Conservation (phyloP, 2,888 invertebrate species). For the Lepidochrysops patricia region DNA sequence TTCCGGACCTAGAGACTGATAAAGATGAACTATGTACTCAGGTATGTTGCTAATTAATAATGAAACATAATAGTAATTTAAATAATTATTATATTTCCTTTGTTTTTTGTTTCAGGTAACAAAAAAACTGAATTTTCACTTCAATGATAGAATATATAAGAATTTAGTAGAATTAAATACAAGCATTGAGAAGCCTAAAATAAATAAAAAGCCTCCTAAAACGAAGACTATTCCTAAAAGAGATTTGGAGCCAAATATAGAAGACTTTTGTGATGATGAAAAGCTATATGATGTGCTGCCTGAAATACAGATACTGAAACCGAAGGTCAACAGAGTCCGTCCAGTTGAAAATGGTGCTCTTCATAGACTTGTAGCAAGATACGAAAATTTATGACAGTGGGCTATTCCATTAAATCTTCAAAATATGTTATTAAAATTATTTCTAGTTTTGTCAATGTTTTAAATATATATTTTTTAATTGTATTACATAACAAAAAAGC, state of each 20-base stretch:
- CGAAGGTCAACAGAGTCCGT: conserved; percentile 46
- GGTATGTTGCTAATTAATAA: no score
- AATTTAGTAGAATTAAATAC: conserved; percentile 63
- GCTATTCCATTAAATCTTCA: no score
- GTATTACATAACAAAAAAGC: no score
- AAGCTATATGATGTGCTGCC: conserved; percentile 45
- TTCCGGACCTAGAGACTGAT: conserved; percentile 39
- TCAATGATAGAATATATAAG: conserved; percentile 60
- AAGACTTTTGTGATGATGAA: conserved; percentile 59
- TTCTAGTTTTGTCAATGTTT: no score
- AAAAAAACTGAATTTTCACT: conserved; percentile 61
- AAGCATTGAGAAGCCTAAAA: conserved; percentile 38
- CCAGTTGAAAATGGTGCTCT: conserved; percentile 44
- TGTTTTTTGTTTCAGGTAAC: conserved; percentile 51
- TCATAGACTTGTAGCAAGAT: conserved; percentile 48
- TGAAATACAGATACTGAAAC: conserved; percentile 42
- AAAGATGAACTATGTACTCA: conserved; percentile 38
- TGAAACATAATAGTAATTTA: no score
- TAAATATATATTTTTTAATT: no score
- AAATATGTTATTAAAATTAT: no score
- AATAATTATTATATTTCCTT: no score
- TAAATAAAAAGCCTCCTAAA: conserved; percentile 33
- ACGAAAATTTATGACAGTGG: conserved; percentile 57
- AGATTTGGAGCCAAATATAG: conserved; percentile 62
- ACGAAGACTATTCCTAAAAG: conserved; percentile 34